Conservation (phyloP, 92 coral and sea anemone species). For the Umimayanthus chanpuru region DNA sequence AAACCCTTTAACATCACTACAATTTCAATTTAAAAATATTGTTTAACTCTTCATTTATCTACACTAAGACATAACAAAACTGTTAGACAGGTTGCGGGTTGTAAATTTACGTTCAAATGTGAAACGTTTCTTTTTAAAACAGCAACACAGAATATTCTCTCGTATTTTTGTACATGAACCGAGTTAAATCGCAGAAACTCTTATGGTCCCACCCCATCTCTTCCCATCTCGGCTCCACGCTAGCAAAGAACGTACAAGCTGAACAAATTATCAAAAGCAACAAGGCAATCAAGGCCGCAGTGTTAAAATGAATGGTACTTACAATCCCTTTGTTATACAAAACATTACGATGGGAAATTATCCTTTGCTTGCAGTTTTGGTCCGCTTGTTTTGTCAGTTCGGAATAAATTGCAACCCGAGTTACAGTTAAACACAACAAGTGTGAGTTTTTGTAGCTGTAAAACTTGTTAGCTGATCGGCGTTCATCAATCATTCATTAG, state of each 20-base stretch:
- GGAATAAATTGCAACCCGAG: background rate
- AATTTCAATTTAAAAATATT: too few relatives aligned
- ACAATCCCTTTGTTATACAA: background rate
- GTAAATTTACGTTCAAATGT: background rate
- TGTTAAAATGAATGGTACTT: background rate
- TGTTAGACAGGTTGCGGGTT: background rate
- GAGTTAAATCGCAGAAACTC: background rate
- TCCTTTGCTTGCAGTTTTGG: background rate
- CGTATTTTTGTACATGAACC: background rate
- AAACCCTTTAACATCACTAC: too few relatives aligned
- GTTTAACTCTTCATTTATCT: background rate
- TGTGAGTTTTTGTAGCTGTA: background rate
- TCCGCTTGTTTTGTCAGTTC: background rate
- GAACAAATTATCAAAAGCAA: background rate
- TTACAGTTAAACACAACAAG: background rate
- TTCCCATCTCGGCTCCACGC: background rate
- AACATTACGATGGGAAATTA: too few relatives aligned
- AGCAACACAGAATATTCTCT: background rate
- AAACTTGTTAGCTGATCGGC: background rate
- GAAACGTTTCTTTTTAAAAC: background rate
- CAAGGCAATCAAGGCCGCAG: background rate
- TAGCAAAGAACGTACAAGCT: background rate
- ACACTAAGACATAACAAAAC: background rate
- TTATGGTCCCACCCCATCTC: background rate
- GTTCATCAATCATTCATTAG: slow-evolving; percentile 9